Conservation (phyloP, 2,888 invertebrate genomes). For the Elysia crispata region DNA sequence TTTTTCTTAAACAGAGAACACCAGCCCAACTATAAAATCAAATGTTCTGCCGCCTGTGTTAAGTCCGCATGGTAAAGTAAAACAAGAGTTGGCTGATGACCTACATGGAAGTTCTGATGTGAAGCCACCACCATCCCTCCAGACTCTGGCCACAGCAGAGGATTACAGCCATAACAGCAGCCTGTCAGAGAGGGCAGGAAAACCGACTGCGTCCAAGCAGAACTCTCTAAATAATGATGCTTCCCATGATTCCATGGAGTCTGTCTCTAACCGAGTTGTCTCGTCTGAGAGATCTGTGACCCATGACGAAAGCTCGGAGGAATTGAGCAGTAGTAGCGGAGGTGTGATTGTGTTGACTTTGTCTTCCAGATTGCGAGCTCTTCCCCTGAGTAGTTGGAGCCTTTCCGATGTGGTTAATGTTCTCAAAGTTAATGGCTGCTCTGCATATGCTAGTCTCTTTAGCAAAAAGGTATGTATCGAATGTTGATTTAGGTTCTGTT, state of each 20-base stretch:
- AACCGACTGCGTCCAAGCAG: slow-evolving; percentile 20
- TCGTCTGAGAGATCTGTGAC: slow-evolving; percentile 51
- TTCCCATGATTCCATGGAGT: background rate
- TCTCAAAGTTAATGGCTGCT: slow-evolving; percentile 89
- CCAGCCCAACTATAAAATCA: slow-evolving; percentile 22
- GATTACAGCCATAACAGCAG: slow-evolving; percentile 31
- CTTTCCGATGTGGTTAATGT: slow-evolving; percentile 47
- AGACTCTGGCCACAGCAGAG: background rate
- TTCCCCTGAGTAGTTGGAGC: slow-evolving; percentile 43
- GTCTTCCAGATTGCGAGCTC: slow-evolving; percentile 33
- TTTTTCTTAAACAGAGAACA: slow-evolving; percentile 3
- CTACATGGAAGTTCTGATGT: slow-evolving; percentile 35
- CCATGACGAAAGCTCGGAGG: slow-evolving; percentile 51
- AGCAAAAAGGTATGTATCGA: slow-evolving; percentile 78
- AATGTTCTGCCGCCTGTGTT: slow-evolving; percentile 49
- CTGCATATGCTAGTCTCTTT: slow-evolving; percentile 82
- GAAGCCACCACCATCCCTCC: slow-evolving; percentile 10
- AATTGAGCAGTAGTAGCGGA: slow-evolving; percentile 52
- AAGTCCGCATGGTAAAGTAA: slow-evolving; percentile 51
- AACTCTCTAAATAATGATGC: slow-evolving; percentile 23
- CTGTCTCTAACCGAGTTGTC: slow-evolving; percentile 54
- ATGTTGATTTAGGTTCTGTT: too few relatives aligned
- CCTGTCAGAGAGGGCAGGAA: slow-evolving; percentile 38
- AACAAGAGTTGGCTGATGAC: slow-evolving; percentile 42
- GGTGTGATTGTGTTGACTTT: slow-evolving; percentile 49